These are phyloP conservation scores for Spea hammondii DNA, from an alignment of 2,797 vertebrate genomes.

Conservation along the genomic window DNA sequence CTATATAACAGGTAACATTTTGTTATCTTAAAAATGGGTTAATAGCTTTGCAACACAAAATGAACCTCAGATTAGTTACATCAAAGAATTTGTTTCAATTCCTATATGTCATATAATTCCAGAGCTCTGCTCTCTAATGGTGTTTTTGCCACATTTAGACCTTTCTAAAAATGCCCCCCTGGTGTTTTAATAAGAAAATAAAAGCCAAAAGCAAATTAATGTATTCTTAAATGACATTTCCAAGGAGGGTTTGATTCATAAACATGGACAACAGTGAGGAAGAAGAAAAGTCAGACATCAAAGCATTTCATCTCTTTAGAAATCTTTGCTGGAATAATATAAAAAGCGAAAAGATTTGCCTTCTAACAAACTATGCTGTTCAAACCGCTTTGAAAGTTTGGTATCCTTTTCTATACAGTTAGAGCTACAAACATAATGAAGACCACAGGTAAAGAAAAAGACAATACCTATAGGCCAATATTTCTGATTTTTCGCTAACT, in stretches of 20 bases:
- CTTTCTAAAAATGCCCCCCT: slow-evolving; percentile 45
- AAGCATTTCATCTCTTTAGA: slow-evolving; percentile 60
- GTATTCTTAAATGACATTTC: slow-evolving; percentile 62
- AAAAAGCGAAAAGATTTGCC: slow-evolving; percentile 66
- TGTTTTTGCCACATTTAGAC: slow-evolving; percentile 27
- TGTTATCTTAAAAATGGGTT: too few species aligned
- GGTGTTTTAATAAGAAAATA: slow-evolving; percentile 56
- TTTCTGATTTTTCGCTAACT: slow-evolving; percentile 72
- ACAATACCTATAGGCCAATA: slow-evolving; percentile 71
- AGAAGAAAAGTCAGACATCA: slow-evolving; percentile 49
- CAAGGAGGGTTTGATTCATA: slow-evolving; percentile 58
- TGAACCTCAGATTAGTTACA: too few species aligned
- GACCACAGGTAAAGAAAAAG: slow-evolving; percentile 71
- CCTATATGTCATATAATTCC: not conserved
- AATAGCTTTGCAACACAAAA: too few species aligned
- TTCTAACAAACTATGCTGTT: slow-evolving; percentile 72
- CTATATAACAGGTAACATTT: too few species aligned
- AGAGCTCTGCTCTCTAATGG: slow-evolving; percentile 9
- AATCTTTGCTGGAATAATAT: slow-evolving; percentile 70
- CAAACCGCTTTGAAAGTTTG: slow-evolving; percentile 73
- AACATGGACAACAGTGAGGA: slow-evolving; percentile 52
- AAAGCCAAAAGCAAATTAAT: slow-evolving; percentile 56
- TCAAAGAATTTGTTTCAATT: too few species aligned
- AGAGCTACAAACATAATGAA: slow-evolving; percentile 71
- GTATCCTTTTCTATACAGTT: slow-evolving; percentile 73